Evolutionary conservation across 1,140 invertebrate genomes (phyloP), one percentile per base, ranked within the genome.

Genomic region (Lamellibrachia luymesi): DNA sequence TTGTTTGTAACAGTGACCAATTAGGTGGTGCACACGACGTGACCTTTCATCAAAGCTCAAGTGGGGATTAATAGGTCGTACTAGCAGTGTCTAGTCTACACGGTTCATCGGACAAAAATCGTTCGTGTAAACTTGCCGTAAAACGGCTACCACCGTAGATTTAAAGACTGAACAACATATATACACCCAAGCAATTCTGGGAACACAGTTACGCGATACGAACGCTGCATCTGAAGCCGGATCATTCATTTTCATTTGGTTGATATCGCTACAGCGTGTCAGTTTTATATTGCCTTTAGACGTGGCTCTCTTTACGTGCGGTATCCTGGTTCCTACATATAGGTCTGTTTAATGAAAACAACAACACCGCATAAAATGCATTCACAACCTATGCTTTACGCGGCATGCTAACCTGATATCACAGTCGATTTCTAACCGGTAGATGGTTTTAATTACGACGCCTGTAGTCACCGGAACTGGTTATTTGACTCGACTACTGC

Each of bases 171-270:
- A 38, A 38, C 38, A 38, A 38, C 38, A 38, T 38, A 38, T 38
- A 38, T 38, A 38, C 38, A 38, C 38, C 38, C 38, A 38, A 80
- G 7, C 64, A 80, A 22, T 80, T 80, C 64, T 22, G 0, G 64
- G 64, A 80, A 80, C 64, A 80, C 52, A 17, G 64, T 4, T 22
- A 80, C 13, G 64, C 25, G 64, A 80, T 80, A 80, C 13, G 64
- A 80, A 80, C 64, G 64, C 25, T 80, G 64, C 64, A 80, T 6
- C 13, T 8, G 13, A 80, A 80, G 64, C 64, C 64, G 64, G 64
- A 80, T 80, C 64, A 80, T 80, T 80, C 17, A 80, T 80, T 80
- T 80, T 80, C 64, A 80, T 80, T 80, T 80, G 64, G 64, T 80
- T 80, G 13, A 17, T 80, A 80, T 80, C 64, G 64, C 64, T 22